Conservation (phyloP, 1,140 invertebrate species). For the Drosophila pruinosa region DNA sequence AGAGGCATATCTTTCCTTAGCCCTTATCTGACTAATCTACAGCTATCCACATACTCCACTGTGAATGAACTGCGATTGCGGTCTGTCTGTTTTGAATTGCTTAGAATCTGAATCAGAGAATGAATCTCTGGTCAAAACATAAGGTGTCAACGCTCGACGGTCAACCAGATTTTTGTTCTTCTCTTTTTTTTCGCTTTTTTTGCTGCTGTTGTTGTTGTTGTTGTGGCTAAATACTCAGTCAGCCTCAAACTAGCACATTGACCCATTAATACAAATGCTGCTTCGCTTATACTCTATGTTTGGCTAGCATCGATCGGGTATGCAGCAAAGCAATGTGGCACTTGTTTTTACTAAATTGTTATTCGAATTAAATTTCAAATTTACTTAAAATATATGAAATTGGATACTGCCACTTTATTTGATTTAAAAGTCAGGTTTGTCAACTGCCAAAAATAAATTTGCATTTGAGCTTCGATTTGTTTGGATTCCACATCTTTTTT, state of each 20-base stretch:
- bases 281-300: conserved; percentile 10
- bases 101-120: conserved; percentile 6
- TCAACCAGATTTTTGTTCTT: conserved; percentile 21
- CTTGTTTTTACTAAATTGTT: neutral
- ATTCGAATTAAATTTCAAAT: neutral
- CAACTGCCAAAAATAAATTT: too few relatives aligned
- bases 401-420: too few relatives aligned
- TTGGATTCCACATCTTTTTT: too few relatives aligned
- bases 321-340: neutral
- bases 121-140: conserved; percentile 9
- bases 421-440: too few relatives aligned
- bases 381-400: too few relatives aligned
- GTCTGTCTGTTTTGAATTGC: conserved; percentile 16
- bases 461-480: too few relatives aligned
- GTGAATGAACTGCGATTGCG: conserved; percentile 35
- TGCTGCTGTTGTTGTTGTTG: neutral
- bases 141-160: conserved; percentile 60
- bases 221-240: conserved; percentile 9
- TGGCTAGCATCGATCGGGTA: neutral
- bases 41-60: neutral
- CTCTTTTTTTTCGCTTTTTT: conserved; percentile 11
- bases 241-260: conserved; percentile 56
- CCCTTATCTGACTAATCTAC: conserved; percentile 61
- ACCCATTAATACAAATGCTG: conserved; percentile 43
- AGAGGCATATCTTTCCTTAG: conserved; percentile 36